These are phyloP conservation scores for Protonemura montana DNA, from an alignment of 2,888 invertebrate species.

Conservation along the genomic window DNA sequence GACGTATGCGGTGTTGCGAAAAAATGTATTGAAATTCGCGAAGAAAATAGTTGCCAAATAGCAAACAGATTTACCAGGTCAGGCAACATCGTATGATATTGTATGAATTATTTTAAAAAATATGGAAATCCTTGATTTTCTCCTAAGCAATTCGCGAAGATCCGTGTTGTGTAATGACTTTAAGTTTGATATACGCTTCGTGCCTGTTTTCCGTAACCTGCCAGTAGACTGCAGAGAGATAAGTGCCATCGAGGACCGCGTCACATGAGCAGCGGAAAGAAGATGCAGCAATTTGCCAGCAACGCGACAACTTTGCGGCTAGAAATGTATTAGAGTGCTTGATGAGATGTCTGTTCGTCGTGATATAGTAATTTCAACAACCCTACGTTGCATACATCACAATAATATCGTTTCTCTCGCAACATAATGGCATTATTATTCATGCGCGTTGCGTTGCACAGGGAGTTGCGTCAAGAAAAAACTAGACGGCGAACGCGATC, in stretches of 20 bases:
- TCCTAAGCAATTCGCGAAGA: not conserved
- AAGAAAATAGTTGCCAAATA: not conserved
- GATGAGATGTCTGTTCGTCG: slow-evolving; percentile 36
- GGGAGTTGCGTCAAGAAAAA: not conserved
- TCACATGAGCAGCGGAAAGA: not conserved
- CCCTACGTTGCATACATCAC: not conserved
- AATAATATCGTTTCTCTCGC: slow-evolving; percentile 12
- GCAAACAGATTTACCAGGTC: not conserved
- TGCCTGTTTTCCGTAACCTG: not conserved
- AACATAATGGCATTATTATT: not conserved
- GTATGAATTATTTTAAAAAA: not conserved
- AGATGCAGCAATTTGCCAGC: slow-evolving; percentile 8
- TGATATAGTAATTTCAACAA: slow-evolving; percentile 17
- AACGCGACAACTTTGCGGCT: slow-evolving; percentile 35
- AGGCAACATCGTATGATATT: not conserved
- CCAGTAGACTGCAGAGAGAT: not conserved
- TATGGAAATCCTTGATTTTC: slow-evolving; percentile 12
- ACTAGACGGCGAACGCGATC: not conserved
- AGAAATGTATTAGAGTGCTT: slow-evolving; percentile 37
- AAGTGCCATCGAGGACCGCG: not conserved
- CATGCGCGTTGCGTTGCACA: not conserved
- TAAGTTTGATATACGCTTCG: not conserved
- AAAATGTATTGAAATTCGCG: not conserved
- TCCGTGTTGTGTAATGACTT: not conserved
- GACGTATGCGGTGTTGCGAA: not conserved